A percentile compares a stretch with the other conserved stretches of the same genome.
Evolutionary conservation across 2,797 vertebrate genomes (phyloP).

Genomic region (Neosilurus mollespiculum): DNA sequence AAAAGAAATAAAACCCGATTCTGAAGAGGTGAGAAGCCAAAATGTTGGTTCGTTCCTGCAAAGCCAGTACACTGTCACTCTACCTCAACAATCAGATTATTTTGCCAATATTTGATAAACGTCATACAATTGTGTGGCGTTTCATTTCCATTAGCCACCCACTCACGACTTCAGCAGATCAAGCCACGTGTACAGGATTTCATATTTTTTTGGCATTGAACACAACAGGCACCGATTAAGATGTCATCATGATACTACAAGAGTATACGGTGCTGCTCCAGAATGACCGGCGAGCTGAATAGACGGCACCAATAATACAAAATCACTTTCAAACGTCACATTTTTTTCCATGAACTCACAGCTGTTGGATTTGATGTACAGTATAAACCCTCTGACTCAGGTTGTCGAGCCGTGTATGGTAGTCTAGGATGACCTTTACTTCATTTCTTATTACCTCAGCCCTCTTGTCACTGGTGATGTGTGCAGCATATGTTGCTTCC

Average conservation of each 20-base stretch:
- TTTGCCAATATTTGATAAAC: not conserved
- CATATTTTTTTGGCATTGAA: not conserved
- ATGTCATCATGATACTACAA: not conserved
- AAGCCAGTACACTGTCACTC: conserved; percentile 28
- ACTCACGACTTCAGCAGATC: not conserved
- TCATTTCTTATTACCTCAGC: conserved; percentile 48
- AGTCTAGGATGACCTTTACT: conserved; percentile 38
- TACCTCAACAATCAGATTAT: conserved; percentile 14
- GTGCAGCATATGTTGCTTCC: conserved; percentile 50
- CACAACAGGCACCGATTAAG: not conserved
- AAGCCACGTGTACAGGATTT: conserved; percentile 20
- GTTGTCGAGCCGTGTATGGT: conserved; percentile 41
- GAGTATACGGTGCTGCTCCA: not conserved
- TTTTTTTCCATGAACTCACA: conserved; percentile 41
- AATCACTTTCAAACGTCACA: not conserved
- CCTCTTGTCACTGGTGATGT: conserved; percentile 43
- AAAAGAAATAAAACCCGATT: not conserved
- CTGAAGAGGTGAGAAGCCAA: conserved; percentile 33
- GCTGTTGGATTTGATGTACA: conserved; percentile 42
- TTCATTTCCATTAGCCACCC: not conserved
- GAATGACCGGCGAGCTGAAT: not conserved
- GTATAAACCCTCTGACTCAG: conserved; percentile 43
- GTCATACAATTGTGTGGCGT: conserved; percentile 3
- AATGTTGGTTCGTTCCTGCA: conserved; percentile 17
- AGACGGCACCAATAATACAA: not conserved